Percentiles rank a stretch among this genome's conserved stretches.
phyloP scores from a whole-genome alignment of 23 tunicate species.

The Halocynthia aurantium region DNA sequence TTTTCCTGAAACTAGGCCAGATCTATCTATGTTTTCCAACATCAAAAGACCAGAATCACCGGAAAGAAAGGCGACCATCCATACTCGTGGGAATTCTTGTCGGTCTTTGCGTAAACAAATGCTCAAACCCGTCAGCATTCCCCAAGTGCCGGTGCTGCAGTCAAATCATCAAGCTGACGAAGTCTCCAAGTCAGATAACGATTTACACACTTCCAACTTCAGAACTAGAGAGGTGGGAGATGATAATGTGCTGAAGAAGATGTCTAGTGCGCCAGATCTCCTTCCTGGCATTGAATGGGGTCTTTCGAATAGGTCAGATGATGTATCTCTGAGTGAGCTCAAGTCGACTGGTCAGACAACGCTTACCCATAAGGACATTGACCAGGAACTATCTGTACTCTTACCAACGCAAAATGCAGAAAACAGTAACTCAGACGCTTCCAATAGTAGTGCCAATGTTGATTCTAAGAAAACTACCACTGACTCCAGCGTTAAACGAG shows the following conservation, averaged over 20 bases:
- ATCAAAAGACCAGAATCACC: slow-evolving; percentile 32
- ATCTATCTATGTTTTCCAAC: slow-evolving; percentile 11
- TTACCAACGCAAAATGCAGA: background rate
- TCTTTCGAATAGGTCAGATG: background rate
- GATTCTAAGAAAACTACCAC: background rate
- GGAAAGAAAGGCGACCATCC: slow-evolving; percentile 30
- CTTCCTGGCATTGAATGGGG: background rate
- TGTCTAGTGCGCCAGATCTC: slow-evolving; percentile 7
- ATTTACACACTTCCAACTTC: background rate
- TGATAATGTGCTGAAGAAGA: background rate
- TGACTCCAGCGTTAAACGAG: slow-evolving; percentile 2
- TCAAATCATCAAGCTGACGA: background rate
- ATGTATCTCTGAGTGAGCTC: background rate
- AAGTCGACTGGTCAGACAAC: background rate
- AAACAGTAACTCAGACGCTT: no score
- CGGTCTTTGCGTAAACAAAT: slow-evolving; percentile 55
- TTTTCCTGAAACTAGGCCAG: background rate
- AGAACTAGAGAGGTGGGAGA: background rate
- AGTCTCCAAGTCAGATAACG: slow-evolving; percentile 3
- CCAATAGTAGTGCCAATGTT: background rate
- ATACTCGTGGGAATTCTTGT: slow-evolving; percentile 22
- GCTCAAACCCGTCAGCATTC: slow-evolving; percentile 66
- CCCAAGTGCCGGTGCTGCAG: slow-evolving; percentile 41
- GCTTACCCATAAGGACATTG: background rate
- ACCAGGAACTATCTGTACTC: background rate